phyloP scores from a whole-genome alignment of 2,113 vertebrate genomes.

The Peromyscus californicus region DNA sequence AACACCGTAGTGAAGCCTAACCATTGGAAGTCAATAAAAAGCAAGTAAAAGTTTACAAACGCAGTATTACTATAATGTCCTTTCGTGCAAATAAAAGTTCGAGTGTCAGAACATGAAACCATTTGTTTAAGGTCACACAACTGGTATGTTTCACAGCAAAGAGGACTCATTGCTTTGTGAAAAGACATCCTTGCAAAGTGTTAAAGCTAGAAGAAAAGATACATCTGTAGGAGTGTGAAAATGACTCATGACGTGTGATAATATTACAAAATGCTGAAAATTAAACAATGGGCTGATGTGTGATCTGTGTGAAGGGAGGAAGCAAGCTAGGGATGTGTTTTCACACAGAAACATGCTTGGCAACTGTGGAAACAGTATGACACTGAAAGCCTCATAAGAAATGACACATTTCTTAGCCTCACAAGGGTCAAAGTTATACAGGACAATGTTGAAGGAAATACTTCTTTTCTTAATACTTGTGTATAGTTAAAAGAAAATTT shows the following conservation, averaged over 20 bases:
- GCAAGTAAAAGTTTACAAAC: not conserved
- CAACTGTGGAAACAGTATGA: not conserved
- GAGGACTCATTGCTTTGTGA: not conserved
- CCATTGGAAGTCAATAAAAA: not conserved
- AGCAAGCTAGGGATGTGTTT: too few relatives aligned
- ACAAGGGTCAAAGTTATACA: not conserved
- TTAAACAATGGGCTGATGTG: not conserved
- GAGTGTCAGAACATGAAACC: not conserved
- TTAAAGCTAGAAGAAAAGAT: not conserved
- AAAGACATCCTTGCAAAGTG: not conserved
- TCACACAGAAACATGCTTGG: not conserved
- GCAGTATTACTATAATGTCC: too few relatives aligned
- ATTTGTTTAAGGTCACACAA: not conserved
- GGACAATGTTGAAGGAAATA: not conserved
- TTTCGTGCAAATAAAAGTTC: not conserved
- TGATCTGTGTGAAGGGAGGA: not conserved
- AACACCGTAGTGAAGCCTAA: not conserved
- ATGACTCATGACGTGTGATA: not conserved
- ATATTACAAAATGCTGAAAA: not conserved
- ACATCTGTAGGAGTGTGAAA: not conserved
- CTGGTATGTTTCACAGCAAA: not conserved
- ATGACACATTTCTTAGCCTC: not conserved
- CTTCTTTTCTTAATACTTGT: not conserved
- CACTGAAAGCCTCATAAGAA: not conserved
- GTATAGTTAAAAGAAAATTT: conserved; percentile 36